Conservation (phyloP, 2,113 vertebrate genomes). For the Notiomystis cincta region DNA sequence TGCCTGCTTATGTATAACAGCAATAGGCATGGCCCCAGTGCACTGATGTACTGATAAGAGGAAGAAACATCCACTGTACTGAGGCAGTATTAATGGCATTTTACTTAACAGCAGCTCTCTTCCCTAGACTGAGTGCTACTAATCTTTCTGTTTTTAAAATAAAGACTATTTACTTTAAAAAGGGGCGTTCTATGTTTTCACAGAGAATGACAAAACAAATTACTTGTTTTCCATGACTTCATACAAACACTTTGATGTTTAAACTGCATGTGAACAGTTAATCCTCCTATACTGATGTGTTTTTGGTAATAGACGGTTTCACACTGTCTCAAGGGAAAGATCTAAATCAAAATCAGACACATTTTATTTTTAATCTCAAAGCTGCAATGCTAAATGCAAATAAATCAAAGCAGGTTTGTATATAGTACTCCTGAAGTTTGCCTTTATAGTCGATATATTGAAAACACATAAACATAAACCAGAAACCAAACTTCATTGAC, state of each 20-base stretch:
- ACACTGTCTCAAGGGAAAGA: constrained; percentile 16
- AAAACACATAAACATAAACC: constrained; percentile 40
- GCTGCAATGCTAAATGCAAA: constrained; percentile 57
- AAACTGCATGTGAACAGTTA: constrained; percentile 69
- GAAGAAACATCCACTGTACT: background rate
- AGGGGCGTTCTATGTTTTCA: constrained; percentile 19
- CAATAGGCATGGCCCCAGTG: constrained; percentile 20
- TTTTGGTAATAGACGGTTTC: constrained; percentile 41
- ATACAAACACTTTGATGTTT: constrained; percentile 60
- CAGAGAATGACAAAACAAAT: constrained; percentile 65
- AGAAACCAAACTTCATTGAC: background rate
- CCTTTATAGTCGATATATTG: constrained; percentile 58
- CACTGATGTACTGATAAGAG: constrained; percentile 43
- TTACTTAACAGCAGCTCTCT: constrained; percentile 42
- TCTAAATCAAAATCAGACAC: constrained; percentile 65
- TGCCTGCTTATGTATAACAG: constrained; percentile 43
- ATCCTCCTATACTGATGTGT: constrained; percentile 57
- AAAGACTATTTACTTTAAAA: constrained; percentile 62
- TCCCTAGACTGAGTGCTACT: background rate
- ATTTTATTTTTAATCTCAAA: constrained; percentile 65
- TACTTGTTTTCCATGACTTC: constrained; percentile 67
- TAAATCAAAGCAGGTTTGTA: constrained; percentile 51
- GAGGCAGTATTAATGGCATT: constrained; percentile 21
- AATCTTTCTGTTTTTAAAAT: constrained; percentile 58
- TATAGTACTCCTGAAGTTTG: constrained; percentile 22